These are phyloP conservation scores for Eupithecia centaureata DNA, from an alignment of 2,888 invertebrate genomes.

Conservation along the genomic window DNA sequence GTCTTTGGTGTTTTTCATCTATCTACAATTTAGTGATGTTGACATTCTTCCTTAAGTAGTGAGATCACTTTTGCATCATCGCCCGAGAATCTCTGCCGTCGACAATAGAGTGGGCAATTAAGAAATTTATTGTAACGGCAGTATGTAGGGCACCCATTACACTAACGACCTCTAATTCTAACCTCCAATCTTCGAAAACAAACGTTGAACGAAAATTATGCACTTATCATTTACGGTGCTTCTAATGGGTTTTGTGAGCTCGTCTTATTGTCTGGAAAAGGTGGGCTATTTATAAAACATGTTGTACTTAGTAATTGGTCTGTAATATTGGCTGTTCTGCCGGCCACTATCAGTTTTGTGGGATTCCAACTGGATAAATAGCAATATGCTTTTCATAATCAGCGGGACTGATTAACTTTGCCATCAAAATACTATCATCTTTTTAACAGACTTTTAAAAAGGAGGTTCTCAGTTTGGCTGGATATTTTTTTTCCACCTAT, in stretches of 20 bases:
- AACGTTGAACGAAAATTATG: constrained; percentile 29
- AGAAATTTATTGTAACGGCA: constrained; percentile 78
- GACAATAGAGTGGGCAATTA: constrained; percentile 69
- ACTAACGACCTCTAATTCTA: constrained; percentile 74
- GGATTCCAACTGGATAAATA: neutral
- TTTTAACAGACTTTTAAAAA: neutral
- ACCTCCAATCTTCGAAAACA: constrained; percentile 45
- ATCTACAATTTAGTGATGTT: constrained; percentile 44
- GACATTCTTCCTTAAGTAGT: constrained; percentile 61
- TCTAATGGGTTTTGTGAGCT: constrained; percentile 15
- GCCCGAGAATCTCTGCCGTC: constrained; percentile 70
- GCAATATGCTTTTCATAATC: neutral
- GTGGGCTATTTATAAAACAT: neutral
- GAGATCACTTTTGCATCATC: constrained; percentile 78
- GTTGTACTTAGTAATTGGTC: neutral
- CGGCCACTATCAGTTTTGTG: neutral
- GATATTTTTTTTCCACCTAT: no score
- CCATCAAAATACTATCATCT: neutral
- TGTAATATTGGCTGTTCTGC: neutral
- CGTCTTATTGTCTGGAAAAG: neutral
- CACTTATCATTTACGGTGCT: constrained; percentile 17
- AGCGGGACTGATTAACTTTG: neutral
- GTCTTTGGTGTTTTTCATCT: constrained; percentile 8
- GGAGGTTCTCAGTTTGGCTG: neutral
- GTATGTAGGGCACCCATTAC: constrained; percentile 74